phyloP scores from a whole-genome alignment of 1,140 invertebrate genomes.

The Polypedilum pembai region DNA sequence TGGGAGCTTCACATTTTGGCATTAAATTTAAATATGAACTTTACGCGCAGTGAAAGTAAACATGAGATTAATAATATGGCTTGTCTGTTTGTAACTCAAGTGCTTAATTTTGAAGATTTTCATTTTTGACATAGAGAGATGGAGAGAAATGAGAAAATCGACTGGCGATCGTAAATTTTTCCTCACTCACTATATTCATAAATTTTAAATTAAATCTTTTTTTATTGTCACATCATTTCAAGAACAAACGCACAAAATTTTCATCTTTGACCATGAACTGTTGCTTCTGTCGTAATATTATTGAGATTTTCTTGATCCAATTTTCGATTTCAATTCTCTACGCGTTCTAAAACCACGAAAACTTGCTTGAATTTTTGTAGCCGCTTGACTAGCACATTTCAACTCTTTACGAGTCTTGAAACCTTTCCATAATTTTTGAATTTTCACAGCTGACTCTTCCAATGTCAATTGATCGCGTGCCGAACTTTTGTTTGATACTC shows the following conservation, averaged over 20 bases:
- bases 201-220: background rate
- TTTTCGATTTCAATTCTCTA: conserved; percentile 40
- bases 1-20: too few relatives aligned
- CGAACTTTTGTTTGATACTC: conserved; percentile 21
- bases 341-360: conserved; percentile 52
- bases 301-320: background rate
- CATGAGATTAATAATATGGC: too few relatives aligned
- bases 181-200: background rate
- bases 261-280: background rate
- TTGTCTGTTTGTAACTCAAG: too few relatives aligned
- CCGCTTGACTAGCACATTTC: conserved; percentile 48
- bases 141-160: too few relatives aligned
- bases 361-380: conserved; percentile 54
- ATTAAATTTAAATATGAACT: too few relatives aligned
- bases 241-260: background rate
- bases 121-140: too few relatives aligned
- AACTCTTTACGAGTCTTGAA: conserved; percentile 58
- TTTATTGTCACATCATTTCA: background rate
- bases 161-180: too few relatives aligned
- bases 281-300: background rate
- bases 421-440: conserved; percentile 66
- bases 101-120: too few relatives aligned
- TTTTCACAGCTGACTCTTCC: conserved; percentile 61
- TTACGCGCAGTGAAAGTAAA: too few relatives aligned
- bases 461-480: conserved; percentile 34